Base-by-base conservation (phyloP, 2,797 vertebrate genomes). In the Thripadectes ignobilis region DNA sequence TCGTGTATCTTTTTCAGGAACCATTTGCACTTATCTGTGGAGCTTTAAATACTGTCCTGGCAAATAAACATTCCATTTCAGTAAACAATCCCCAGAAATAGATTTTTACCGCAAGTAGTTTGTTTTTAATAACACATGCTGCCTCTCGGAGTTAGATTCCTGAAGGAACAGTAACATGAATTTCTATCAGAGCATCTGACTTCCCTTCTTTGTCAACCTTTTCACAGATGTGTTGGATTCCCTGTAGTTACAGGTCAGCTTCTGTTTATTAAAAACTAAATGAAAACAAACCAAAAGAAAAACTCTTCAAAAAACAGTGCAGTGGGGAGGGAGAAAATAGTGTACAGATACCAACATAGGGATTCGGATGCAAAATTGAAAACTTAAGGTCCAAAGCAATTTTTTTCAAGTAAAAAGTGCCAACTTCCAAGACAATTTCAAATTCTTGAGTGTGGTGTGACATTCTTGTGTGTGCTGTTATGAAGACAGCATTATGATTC, bases 151-250 rank as follows among this genome's bases (percentile, higher is more conserved):
- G 84, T 61, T 66, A 26, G 36, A 92, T 96, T 98, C 97, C 95
- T 89, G 85, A 93, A 89, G 94, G 95, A 88, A 92, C 55, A 2
- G 67, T 92, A 95, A 95, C 95, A 65, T 30, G 36, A 66, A 81
- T 93, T 96, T 92, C 76, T 89, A 10, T 91, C 88, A 72, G 80
- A 92, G 97, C 89, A 98, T 97, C 96, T 95, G 96, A 98, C 97
- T 97, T 98, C 95, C 96, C 93, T 85, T 97, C 96, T 97, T 96
- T 97, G 97, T 97, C 95, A 95, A 7, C 65, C 45, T 96, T 81
- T 92, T 95, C 96, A 95, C 97, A 98, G 98, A 97, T 98, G 97
- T 96, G 95, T 92, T 91, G 88, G 93, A 88, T 95, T 96, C 89
- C 94, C 96, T 73, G 84, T 92, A 98, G 97, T 97, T 98, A 96